Percentiles rank a stretch among this genome's conserved stretches.
These are phyloP conservation scores for Syrmaticus mikado DNA, from an alignment of 2,113 vertebrate genomes.

Conservation along the genomic window DNA sequence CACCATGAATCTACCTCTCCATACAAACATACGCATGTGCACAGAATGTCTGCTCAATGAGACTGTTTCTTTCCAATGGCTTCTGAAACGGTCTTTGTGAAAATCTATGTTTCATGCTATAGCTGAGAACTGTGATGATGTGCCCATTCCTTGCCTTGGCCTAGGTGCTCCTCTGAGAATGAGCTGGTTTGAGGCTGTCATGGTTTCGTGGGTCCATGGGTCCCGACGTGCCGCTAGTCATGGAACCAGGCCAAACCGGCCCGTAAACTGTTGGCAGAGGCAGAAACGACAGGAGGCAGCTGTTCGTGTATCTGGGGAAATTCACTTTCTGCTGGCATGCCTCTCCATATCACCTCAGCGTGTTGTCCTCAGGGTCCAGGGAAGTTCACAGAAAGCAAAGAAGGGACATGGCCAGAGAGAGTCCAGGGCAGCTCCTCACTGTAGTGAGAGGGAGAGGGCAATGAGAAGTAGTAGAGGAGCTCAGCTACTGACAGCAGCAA, in stretches of 20 bases:
- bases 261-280: too few species aligned
- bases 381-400: background rate
- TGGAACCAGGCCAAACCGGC: too few species aligned
- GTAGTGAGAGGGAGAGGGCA: background rate
- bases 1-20: background rate
- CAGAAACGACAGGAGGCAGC: background rate
- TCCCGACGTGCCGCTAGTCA: too few species aligned
- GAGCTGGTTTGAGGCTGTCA: background rate
- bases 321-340: background rate
- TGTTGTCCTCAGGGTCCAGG: background rate
- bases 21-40: background rate
- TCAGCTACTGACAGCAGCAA: background rate
- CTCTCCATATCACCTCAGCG: background rate
- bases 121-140: background rate
- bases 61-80: background rate
- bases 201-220: too few species aligned
- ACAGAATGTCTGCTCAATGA: fast-evolving
- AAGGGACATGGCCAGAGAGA: background rate
- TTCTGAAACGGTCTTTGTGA: background rate
- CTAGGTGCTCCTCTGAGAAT: background rate
- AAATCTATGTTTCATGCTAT: background rate
- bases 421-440: background rate
- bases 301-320: background rate
- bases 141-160: background rate
- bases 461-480: background rate